Base-by-base conservation (phyloP, 2,113 vertebrate genomes). In the Podilymbus podiceps region DNA sequence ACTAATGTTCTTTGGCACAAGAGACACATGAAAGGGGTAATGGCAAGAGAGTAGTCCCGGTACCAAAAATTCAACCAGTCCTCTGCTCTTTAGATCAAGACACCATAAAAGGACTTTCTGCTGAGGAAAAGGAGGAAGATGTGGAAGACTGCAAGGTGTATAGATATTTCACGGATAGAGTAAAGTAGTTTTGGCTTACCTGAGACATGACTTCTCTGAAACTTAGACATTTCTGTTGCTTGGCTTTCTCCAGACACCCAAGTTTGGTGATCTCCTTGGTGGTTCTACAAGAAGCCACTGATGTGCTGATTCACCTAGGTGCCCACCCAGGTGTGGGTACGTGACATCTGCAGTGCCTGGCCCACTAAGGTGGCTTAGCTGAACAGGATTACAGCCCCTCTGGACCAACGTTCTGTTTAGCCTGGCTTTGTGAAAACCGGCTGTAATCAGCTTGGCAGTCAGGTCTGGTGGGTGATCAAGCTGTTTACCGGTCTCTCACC, bases 1-100 rank as follows among this genome's bases (percentile, higher is more conserved):
- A 90, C 82, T 95, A 91, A 82, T 92, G 90, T 79, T 87, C 68
- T 72, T 95, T 92, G 85, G 84, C 95, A 89, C 33, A 46, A 60
- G 66, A 69, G 17, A 75, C 42, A 42, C 14, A 15, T 73, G 35
- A 46, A 63, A 95, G 64, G 62, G 58, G 21, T 52, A 44, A 56
- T 58, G 72, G 46, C 31, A 63, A 86, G 58, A 33, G 24, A 81
- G 71, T 50, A 90, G 38, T 73, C 53, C 50, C 0, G 2, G 22
- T 49, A 92, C 42, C 91, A 87, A 76, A 89, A 90, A 72, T 72
- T 91, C n/a, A 68, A n/a, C 53, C 31, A 53, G 69, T 69, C 33
- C 50, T 88, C 90, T 71, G 58, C 42, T 33, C 35, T 88, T 82
- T 1, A 69, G 19, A 47, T 81, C 60, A 75, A 75, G 84, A 64